Base-by-base conservation (phyloP, 2,113 vertebrate genomes). In the Lycocorax pyrrhopterus region DNA sequence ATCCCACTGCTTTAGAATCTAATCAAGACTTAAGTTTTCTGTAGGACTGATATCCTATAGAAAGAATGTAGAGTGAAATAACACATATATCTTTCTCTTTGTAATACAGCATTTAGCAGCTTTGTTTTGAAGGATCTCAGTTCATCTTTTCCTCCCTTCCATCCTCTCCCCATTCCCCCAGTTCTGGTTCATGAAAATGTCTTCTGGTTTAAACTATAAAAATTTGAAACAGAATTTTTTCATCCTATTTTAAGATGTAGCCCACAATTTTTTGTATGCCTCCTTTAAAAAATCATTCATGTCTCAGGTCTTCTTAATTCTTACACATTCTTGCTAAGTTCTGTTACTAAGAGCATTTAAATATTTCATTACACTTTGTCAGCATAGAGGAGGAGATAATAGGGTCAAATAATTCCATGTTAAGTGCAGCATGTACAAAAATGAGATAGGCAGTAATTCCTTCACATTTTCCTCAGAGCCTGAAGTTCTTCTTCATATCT, bases 81-180 rank as follows among this genome's bases (percentile, higher is more conserved):
- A 33, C 13, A 33, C 13, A 47, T 3, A 21, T 44, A 22, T 44
- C 10, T 32, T 12, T 43, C 21, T 53, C 33, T 87, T 41, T 53
- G 18, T 74, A 46, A 53, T 35, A 15, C 9, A 58, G 13, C 51
- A 69, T 75, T 72, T 64, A 44, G 15, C 12, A 71, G 2, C 9
- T 76, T 83, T 64, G 9, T 64, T 84, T 87, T 74, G 41, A 60
- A 41, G n/a, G 19, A 15, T 82, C 9, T 72, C 27, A 67, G 13
- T 4, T 44, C 9, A 12, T 18, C 4, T 11, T 16, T 23, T 56
- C 32, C 16, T 22, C 8, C 4, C 2, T n/a, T 21, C 8, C 18
- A 41, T 21, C 7, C 7, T 32, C 27, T 19, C 1, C 10, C 6
- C 4, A 4, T 15, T 19, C 4, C 13, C 6, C 6, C 8, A n/a